A percentile compares a stretch with the other conserved stretches of the same genome.
phyloP scores from a whole-genome alignment of 1,140 invertebrate species.

The Trichogramma pretiosum region DNA sequence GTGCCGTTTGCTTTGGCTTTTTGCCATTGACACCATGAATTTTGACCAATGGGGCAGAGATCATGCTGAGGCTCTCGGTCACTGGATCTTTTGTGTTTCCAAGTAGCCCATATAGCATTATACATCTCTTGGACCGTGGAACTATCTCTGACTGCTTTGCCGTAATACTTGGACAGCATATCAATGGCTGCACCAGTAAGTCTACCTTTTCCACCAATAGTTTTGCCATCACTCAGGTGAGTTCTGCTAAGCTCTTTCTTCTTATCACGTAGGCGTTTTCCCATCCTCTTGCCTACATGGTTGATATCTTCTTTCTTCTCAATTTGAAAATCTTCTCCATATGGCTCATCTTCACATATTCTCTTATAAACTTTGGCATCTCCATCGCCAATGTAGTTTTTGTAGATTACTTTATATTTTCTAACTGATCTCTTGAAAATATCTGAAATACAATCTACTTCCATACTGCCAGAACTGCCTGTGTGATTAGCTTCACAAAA shows the following conservation, averaged over 20 bases:
- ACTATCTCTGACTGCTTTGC: not conserved
- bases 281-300: not conserved
- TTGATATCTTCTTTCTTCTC: not conserved
- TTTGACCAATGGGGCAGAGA: too few relatives aligned
- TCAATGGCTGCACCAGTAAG: not conserved
- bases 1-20: not conserved
- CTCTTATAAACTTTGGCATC: too few relatives aligned
- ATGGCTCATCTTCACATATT: not conserved
- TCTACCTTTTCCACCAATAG: not conserved
- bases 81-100: not conserved
- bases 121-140: not conserved
- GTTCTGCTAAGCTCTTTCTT: not conserved
- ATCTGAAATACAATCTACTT: slow-evolving; percentile 7
- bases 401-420: too few relatives aligned
- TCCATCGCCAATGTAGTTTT: too few relatives aligned
- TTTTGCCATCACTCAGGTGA: too few relatives aligned
- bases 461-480: slow-evolving; percentile 10
- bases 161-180: not conserved
- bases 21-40: not conserved
- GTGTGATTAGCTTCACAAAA: slow-evolving; percentile 7
- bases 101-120: not conserved
- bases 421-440: slow-evolving; percentile 14
- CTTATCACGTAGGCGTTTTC: not conserved
- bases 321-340: not conserved
- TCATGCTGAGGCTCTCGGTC: not conserved